Conservation (phyloP, 2,113 vertebrate species). For the Oryzias curvinotus region DNA sequence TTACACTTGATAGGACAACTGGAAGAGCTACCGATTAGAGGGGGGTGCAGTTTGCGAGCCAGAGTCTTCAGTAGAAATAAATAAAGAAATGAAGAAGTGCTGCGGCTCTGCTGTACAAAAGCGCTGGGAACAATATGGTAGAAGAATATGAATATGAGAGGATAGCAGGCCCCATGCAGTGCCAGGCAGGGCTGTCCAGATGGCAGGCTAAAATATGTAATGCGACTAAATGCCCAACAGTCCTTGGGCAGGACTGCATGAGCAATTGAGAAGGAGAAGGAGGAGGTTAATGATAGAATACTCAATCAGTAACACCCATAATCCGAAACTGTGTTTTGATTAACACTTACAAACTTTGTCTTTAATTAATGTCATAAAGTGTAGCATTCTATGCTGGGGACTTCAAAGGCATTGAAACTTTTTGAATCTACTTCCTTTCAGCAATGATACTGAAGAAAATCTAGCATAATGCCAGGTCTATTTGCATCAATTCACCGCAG, state of each 20-base stretch:
- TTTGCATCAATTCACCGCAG: background rate
- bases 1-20: slow-evolving; percentile 99
- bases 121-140: slow-evolving; percentile 97
- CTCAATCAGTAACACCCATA: slow-evolving; percentile 10
- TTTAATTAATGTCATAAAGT: slow-evolving; percentile 8
- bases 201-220: slow-evolving; percentile 91
- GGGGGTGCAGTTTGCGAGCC: slow-evolving; percentile 52
- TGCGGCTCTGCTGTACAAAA: slow-evolving; percentile 74
- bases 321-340: slow-evolving; percentile 27
- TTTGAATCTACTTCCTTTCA: background rate
- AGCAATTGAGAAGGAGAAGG: slow-evolving; percentile 24
- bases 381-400: background rate
- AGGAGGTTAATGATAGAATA: slow-evolving; percentile 42
- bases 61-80: slow-evolving; percentile 89
- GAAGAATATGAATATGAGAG: slow-evolving; percentile 95
- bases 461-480: background rate
- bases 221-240: slow-evolving; percentile 78
- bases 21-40: slow-evolving; percentile 88
- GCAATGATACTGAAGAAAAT: too few relatives aligned
- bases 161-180: slow-evolving; percentile 83
- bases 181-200: slow-evolving; percentile 88
- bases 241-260: slow-evolving; percentile 55
- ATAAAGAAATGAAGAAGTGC: slow-evolving; percentile 84
- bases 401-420: slow-evolving; percentile 3
- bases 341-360: slow-evolving; percentile 3